Base-by-base conservation (phyloP, 2,888 invertebrate genomes). In the Hetaerina titia region DNA sequence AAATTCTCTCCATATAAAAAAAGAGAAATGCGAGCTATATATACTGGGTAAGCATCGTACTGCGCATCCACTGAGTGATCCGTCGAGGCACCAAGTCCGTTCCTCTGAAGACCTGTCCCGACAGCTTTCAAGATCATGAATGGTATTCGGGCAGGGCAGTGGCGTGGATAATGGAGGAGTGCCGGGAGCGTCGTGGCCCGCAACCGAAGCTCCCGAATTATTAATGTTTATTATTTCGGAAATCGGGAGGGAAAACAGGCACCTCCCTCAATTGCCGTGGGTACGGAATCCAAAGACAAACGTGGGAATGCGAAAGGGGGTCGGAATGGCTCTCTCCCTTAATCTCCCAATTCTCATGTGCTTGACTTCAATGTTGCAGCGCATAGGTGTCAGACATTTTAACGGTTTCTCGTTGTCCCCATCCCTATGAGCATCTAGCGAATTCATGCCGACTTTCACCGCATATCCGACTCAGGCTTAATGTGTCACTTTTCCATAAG, bases 51-150 rank as follows among this genome's bases (percentile, higher is more conserved):
- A 45, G 45, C 45, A 45, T 45, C 45, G 4, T 4, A 45, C 45
- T 1, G 45, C 45, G 45, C 45, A 45, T 45, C 45, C 45, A 45
- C 45, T 45, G 45, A 45, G 45, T n/a, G n/a, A n/a, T n/a, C n/a
- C n/a, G n/a, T n/a, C 45, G 45, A 45, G 45, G 45, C 45, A 1
- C 45, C 45, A 45, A 45, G 45, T 45, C 45, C 45, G 45, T 45
- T 45, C 2, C 4, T 4, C 45, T 45, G 69, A 31, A 25, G 81
- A 81, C 81, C 31, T 11, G 81, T 81, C 81, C 31, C 31, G 81
- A 81, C 81, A 81, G 31, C 81, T 31, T 81, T 81, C 81, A 11
- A 81, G 31, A 81, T 81, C 81, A 81, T 31, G 25, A 81, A 81
- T 81, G 81, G 81, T 31, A 81, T 81, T 81, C 25, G 31, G 81